These are phyloP conservation scores for Drosophila saltans DNA, from an alignment of 1,140 invertebrate species.

Conservation along the genomic window DNA sequence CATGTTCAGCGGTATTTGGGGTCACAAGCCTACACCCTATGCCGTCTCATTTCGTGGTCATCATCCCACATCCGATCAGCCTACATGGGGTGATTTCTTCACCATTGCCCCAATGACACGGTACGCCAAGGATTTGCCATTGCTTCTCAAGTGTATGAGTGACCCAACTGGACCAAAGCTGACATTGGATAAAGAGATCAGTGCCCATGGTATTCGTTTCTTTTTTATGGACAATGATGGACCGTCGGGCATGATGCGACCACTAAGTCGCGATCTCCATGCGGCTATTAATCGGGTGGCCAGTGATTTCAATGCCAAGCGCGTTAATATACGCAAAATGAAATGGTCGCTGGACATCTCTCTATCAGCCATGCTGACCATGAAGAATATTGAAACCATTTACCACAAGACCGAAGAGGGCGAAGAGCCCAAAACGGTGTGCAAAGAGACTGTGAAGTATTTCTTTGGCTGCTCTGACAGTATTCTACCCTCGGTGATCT, in stretches of 20 bases:
- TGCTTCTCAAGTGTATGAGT: conserved; percentile 88
- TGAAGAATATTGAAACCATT: conserved; percentile 86
- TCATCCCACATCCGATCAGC: conserved; percentile 84
- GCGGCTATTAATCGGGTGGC: conserved; percentile 87
- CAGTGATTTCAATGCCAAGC: conserved; percentile 85
- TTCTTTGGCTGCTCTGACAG: conserved; percentile 85
- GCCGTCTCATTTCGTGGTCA: conserved; percentile 85
- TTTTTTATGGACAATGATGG: conserved; percentile 92
- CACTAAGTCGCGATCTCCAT: conserved; percentile 87
- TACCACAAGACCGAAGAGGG: conserved; percentile 85
- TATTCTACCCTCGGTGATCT: conserved; percentile 85
- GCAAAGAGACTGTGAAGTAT: conserved; percentile 85
- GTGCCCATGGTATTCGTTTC: conserved; percentile 87
- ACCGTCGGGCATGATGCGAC: conserved; percentile 85
- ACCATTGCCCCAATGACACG: conserved; percentile 91
- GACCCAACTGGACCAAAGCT: conserved; percentile 85
- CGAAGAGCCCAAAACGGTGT: conserved; percentile 85
- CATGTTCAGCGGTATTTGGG: conserved; percentile 93
- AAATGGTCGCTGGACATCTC: conserved; percentile 86
- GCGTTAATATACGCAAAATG: conserved; percentile 86
- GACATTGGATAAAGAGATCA: conserved; percentile 87
- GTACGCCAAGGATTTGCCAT: conserved; percentile 91
- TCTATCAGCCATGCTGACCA: conserved; percentile 84
- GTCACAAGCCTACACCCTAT: conserved; percentile 90
- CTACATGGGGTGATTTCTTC: conserved; percentile 86